Percentiles rank a stretch among this genome's conserved stretches.
These are phyloP conservation scores for Pocota personata DNA, from an alignment of 2,888 invertebrate genomes.

Conservation along the genomic window DNA sequence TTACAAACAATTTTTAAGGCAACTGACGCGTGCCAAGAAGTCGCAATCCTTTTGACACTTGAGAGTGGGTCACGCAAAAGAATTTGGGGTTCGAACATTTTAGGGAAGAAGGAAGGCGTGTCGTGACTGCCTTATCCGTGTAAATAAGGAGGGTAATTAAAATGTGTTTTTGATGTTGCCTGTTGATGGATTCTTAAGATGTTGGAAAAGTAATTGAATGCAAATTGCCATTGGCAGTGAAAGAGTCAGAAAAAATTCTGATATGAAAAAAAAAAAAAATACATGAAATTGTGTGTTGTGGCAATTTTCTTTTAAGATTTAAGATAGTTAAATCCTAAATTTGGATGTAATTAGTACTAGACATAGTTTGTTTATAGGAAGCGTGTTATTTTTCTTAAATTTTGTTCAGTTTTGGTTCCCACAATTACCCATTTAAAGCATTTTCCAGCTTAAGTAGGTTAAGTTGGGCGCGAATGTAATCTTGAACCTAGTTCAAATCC, in stretches of 20 bases:
- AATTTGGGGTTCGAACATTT: neutral
- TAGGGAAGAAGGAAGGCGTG: neutral
- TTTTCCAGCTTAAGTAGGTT: too few species aligned
- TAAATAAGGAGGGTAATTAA: neutral
- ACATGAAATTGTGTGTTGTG: neutral
- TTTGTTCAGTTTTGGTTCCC: too few species aligned
- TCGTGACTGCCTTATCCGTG: neutral
- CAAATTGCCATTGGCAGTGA: neutral
- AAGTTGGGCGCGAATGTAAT: too few species aligned
- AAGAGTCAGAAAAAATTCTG: neutral
- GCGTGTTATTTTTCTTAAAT: too few species aligned
- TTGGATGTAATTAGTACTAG: too few species aligned
- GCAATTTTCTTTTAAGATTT: too few species aligned
- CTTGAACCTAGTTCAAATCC: too few species aligned
- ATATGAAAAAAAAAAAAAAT: too few species aligned
- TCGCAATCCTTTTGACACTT: slow-evolving; percentile 34
- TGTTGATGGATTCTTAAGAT: neutral
- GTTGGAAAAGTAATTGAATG: neutral
- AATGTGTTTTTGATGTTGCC: neutral
- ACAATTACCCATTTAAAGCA: too few species aligned
- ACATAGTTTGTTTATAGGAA: too few species aligned
- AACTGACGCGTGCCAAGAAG: slow-evolving; percentile 50
- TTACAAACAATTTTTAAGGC: neutral
- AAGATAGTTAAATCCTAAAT: too few species aligned
- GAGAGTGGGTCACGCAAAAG: slow-evolving; percentile 30